Evolutionary conservation across 1,140 invertebrate genomes (phyloP), one percentile per base, ranked within the genome.

Genomic region (Streblospio benedicti): DNA sequence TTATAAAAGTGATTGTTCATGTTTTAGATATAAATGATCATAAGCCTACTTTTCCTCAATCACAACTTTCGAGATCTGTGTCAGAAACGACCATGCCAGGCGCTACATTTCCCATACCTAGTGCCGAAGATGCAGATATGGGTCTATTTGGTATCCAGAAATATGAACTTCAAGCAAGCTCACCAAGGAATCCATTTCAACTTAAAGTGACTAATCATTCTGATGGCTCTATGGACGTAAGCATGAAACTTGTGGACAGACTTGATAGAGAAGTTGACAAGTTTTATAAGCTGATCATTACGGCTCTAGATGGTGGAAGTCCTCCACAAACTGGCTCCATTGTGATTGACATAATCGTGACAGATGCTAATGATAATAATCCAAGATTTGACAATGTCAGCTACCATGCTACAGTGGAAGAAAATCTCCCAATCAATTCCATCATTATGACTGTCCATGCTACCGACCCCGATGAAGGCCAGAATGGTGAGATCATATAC

Each of bases 21-120:
- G 23, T 62, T 9, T 25, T 47, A 12, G 60, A 62, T 31, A 58
- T 55, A 30, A 62, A 62, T 44, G 60, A 62, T 49, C 57, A 62
- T 47, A 23, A 28, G 33, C 60, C 60, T 2, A 23, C 20, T 16
- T 62, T 62, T 38, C 28, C 23, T 12, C 54, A 28, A 9, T 5
- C 20, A 6, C 1, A 31, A 3, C n/a, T 58, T 9, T 31, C 41
- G 6, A 28, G 33, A 18, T 23, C 47, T 27, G 35, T 62, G 9
- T 47, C 53, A n/a, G 60, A 62, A 30, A 61, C 43, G 0, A 31
- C 54, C 2, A 6, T 54, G 27, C 57, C 54, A 6, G 43, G 44
- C 20, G 27, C 31, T 18, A 50, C 16, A 2, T 59, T 50, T 20
- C 32, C 52, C 0, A 27, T 50, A n/a, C 54, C 54, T 1, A 57